Base-by-base conservation (phyloP, 2,888 invertebrate species). In the Rhimphoctona megacephalus region DNA sequence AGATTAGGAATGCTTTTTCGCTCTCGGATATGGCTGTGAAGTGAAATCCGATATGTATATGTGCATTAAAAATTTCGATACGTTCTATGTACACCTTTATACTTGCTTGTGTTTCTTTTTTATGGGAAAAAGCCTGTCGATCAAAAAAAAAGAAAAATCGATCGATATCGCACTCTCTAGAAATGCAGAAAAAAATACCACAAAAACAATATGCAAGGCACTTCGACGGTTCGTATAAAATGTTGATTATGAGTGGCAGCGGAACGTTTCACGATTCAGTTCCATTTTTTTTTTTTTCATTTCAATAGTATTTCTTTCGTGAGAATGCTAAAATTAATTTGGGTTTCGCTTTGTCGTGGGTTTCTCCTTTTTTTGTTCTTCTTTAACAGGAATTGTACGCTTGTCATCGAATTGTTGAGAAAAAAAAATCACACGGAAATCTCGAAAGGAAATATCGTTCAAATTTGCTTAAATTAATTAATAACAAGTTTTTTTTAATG, bases 1-100 rank as follows among this genome's bases (percentile, higher is more conserved):
- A 86, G 79, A 77, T 70, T 78, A 72, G 77, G 83, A 83, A 86
- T 86, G 85, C 79, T 85, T 79, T 79, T 80, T 52, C 30, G 67
- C 78, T 81, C 61, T 85, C 66, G 72, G 82, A 82, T 57, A 70
- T 73, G 77, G 49, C 67, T 64, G 52, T 61, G 36, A 78, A 73
- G 36, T 49, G n/a, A 54, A 64, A 83, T 82, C 64, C 49, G 70
- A 76, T 77, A 69, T 80, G 57, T 49, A 54, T 57, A 8, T 49
- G 74, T 74, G 72, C 72, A 69, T 84, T 69, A 33, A n/a, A 76
- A 73, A 81, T 33, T 82, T 78, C 69, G 61, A 82, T 57, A 57
- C 61, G 36, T 77, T 22, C 1, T 33, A 77, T 77, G 19, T 80
- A 78, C 74, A 79, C 52, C 14, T 78, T 61, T 57, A 46, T 43